These are phyloP conservation scores for Amblyraja radiata DNA, from an alignment of 2,797 vertebrate species.

Conservation along the genomic window DNA sequence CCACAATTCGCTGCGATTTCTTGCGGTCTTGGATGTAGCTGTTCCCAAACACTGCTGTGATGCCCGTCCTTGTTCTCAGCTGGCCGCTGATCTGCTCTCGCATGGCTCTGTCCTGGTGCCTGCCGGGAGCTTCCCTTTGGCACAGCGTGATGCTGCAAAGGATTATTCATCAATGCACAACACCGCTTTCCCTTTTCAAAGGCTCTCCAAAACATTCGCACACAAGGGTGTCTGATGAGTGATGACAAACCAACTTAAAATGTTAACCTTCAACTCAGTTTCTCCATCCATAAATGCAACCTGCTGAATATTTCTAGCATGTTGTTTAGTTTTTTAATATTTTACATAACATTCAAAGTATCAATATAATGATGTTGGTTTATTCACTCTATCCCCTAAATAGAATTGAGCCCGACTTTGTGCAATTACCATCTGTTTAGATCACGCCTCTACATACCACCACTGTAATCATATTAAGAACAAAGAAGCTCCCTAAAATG, in stretches of 20 bases:
- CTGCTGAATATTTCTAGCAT: too few relatives aligned
- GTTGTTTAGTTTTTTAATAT: too few relatives aligned
- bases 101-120: too few relatives aligned
- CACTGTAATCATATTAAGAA: neutral
- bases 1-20: too few relatives aligned
- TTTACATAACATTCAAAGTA: neutral
- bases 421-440: neutral
- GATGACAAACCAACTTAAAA: too few relatives aligned
- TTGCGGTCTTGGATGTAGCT: too few relatives aligned
- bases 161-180: neutral
- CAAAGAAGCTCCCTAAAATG: neutral
- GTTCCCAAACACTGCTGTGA: too few relatives aligned
- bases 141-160: neutral
- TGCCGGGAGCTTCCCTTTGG: neutral
- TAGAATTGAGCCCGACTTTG: neutral
- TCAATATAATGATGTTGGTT: neutral
- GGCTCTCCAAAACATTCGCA: neutral
- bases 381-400: neutral
- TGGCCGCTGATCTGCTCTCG: too few relatives aligned
- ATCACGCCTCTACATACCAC: too few relatives aligned
- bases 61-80: too few relatives aligned
- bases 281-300: too few relatives aligned
- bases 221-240: neutral
- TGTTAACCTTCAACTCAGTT: too few relatives aligned
- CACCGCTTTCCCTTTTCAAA: neutral